phyloP scores from a whole-genome alignment of 2,888 invertebrate genomes.

The Petrolisthes manimaculis region DNA sequence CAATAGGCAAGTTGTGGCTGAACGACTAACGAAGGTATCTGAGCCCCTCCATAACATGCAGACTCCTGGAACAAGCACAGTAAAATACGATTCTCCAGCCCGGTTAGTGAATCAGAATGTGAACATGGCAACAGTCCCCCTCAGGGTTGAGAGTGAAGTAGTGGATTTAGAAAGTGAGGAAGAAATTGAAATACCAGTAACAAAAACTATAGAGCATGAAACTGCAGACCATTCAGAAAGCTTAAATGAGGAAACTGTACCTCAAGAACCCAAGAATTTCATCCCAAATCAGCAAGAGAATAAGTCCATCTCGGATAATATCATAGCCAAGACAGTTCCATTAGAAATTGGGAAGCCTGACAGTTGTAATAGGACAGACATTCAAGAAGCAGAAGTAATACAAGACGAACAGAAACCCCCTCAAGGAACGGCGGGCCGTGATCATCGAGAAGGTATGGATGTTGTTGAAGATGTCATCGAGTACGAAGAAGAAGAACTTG shows the following conservation, averaged over 20 bases:
- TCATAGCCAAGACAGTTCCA: not conserved
- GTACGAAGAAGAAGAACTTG: not conserved
- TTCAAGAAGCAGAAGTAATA: too few species aligned
- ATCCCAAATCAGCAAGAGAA: not conserved
- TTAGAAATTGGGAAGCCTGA: not conserved
- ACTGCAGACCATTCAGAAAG: not conserved
- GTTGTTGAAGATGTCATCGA: not conserved
- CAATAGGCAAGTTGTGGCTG: not conserved
- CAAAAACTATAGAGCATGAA: not conserved
- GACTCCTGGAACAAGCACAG: not conserved
- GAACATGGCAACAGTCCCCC: not conserved
- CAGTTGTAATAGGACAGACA: not conserved
- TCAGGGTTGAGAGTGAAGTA: slow-evolving; percentile 16
- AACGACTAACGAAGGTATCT: not conserved
- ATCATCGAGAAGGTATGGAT: not conserved
- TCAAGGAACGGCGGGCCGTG: too few species aligned
- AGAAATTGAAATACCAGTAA: slow-evolving; percentile 13
- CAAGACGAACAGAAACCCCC: too few species aligned
- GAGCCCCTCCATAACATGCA: not conserved
- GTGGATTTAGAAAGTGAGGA: slow-evolving; percentile 44
- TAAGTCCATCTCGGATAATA: not conserved
- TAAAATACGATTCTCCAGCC: not conserved
- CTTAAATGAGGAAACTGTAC: not conserved
- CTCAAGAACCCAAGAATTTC: too few species aligned
- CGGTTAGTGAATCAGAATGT: not conserved